These are phyloP conservation scores for Porites divaricata DNA, from an alignment of 92 coral and sea anemone genomes.

Conservation along the genomic window DNA sequence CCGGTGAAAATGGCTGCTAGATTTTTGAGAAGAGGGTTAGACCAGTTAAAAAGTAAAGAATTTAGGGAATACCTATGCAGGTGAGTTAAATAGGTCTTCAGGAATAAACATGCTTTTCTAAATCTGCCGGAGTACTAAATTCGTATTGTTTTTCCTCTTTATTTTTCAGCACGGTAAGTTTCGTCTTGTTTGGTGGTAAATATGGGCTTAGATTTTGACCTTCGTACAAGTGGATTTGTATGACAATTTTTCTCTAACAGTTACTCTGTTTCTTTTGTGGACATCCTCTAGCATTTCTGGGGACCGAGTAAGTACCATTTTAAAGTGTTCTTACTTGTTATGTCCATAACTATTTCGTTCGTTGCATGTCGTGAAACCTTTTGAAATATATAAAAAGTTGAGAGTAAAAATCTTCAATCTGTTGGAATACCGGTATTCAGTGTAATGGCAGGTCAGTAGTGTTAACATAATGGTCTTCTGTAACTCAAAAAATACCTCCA, in stretches of 20 bases:
- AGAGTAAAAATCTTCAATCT: no score
- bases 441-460: no score
- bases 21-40: slow-evolving; percentile 64
- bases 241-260: not conserved
- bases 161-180: slow-evolving; percentile 97
- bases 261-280: slow-evolving; percentile 39
- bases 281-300: slow-evolving; percentile 92
- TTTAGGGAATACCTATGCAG: slow-evolving; percentile 94
- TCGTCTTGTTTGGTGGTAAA: not conserved
- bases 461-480: no score
- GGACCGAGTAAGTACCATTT: slow-evolving; percentile 83
- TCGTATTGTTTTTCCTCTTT: slow-evolving; percentile 24
- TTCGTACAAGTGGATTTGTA: not conserved
- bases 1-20: slow-evolving; percentile 83
- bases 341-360: not conserved
- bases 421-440: no score
- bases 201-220: slow-evolving; percentile 1
- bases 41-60: slow-evolving; percentile 92
- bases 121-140: not conserved
- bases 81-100: slow-evolving; percentile 41
- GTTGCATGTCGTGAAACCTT: not conserved
- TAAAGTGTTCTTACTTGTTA: not conserved
- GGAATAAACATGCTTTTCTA: not conserved
- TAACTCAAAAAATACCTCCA: no score
- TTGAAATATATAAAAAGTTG: not conserved